A percentile compares a stretch with the other conserved stretches of the same genome.
phyloP scores from a whole-genome alignment of 2,888 invertebrate species.

The Acanthosepion lycidas region DNA sequence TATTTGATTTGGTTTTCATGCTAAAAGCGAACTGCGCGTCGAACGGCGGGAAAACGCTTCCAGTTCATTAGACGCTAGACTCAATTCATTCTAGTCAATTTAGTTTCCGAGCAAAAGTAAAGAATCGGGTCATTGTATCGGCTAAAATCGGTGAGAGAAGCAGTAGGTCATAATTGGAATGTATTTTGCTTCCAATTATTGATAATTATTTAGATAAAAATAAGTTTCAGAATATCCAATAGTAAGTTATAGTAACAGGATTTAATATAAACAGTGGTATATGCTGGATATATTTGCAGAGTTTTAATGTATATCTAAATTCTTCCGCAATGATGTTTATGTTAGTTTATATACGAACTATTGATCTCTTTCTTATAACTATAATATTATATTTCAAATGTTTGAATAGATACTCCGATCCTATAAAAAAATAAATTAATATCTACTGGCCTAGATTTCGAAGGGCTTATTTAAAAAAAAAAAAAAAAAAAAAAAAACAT shows the following conservation, averaged over 20 bases:
- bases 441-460: no score
- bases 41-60: not conserved
- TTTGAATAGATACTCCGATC: no score
- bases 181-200: constrained; percentile 15
- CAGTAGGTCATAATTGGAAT: not conserved
- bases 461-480: no score
- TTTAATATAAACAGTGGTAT: no score
- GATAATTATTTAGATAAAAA: not conserved
- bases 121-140: not conserved
- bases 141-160: not conserved
- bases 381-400: no score
- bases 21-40: not conserved
- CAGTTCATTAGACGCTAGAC: not conserved
- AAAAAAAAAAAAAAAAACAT: no score
- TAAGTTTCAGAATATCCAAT: not conserved
- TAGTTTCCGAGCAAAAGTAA: not conserved
- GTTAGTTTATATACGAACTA: no score
- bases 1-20: constrained; percentile 16
- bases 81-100: not conserved
- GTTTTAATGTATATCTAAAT: no score
- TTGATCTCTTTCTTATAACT: no score
- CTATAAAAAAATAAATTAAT: no score
- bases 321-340: no score
- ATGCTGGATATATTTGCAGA: no score
- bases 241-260: not conserved